Percentiles rank a stretch among this genome's conserved stretches.
Conservation (phyloP, 2,797 vertebrate species). For the Bradypodion ventrale region DNA sequence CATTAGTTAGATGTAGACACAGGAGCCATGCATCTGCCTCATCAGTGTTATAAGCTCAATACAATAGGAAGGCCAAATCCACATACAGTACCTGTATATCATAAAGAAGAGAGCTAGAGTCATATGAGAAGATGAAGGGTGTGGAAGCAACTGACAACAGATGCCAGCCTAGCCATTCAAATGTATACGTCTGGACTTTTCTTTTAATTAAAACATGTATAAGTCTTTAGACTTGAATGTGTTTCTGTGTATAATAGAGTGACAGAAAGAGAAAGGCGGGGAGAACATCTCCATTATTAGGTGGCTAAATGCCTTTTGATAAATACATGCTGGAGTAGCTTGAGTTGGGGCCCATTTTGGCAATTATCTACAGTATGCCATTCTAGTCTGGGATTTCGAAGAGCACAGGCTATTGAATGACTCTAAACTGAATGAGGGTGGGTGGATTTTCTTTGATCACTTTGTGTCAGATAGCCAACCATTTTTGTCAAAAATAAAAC, state of each 20-base stretch:
- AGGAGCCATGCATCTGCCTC: neutral
- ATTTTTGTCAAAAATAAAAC: conserved; percentile 5
- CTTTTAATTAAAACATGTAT: neutral
- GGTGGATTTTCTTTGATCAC: neutral
- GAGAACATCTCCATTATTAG: neutral
- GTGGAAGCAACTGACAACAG: neutral
- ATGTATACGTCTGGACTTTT: neutral
- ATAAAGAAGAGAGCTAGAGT: neutral
- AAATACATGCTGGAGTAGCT: neutral
- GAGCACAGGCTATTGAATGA: neutral
- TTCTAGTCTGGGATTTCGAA: neutral
- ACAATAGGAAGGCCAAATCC: neutral
- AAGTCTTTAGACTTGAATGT: neutral
- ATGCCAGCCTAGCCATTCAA: neutral
- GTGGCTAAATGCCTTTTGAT: neutral
- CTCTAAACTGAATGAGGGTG: neutral
- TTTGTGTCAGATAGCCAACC: neutral
- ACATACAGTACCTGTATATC: too few relatives aligned
- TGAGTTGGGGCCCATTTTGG: conserved; percentile 1
- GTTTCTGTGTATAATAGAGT: neutral
- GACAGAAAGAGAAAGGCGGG: neutral
- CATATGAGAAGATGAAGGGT: too few relatives aligned
- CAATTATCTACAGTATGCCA: neutral
- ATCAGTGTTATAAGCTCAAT: neutral
- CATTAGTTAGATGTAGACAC: neutral